Conservation (phyloP, 2,888 invertebrate species). For the Polydrusus tereticollis region DNA sequence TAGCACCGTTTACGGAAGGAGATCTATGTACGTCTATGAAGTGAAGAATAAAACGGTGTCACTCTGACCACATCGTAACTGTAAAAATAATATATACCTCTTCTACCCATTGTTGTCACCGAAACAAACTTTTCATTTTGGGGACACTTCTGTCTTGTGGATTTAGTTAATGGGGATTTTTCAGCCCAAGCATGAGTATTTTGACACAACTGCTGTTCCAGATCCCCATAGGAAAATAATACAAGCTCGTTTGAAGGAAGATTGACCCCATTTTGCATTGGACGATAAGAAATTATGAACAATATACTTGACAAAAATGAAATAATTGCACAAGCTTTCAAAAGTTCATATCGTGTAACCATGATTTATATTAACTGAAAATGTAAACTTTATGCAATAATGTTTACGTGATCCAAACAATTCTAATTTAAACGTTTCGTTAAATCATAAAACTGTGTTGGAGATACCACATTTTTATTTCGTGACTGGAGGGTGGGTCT, state of each 20-base stretch:
- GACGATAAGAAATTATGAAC: background rate
- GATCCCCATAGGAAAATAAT: background rate
- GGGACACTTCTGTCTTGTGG: background rate
- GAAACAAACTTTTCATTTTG: background rate
- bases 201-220: conserved; percentile 7
- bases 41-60: no score
- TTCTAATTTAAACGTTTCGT: no score
- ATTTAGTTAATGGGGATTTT: background rate
- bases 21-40: no score
- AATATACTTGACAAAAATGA: background rate
- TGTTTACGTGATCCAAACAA: no score
- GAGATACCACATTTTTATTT: no score
- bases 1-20: no score
- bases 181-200: background rate
- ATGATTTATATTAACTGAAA: background rate
- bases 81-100: conserved; percentile 14
- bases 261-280: background rate
- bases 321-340: background rate
- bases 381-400: no score
- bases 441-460: no score
- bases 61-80: no score
- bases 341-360: background rate
- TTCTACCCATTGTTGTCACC: background rate
- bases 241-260: background rate
- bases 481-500: no score